These are phyloP conservation scores for Heliothis virescens DNA, from an alignment of 1,140 invertebrate species.

Conservation along the genomic window DNA sequence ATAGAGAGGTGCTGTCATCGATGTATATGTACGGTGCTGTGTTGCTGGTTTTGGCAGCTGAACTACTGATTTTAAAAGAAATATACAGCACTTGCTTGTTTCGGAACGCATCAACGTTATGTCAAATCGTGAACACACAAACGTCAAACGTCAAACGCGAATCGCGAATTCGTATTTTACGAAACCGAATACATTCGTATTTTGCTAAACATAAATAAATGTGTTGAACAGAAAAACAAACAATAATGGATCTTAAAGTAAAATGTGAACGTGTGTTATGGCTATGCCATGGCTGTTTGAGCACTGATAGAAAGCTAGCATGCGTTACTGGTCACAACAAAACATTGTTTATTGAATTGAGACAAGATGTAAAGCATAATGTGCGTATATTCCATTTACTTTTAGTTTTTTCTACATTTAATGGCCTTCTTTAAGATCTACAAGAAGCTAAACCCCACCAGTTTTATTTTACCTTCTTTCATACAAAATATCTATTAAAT, in stretches of 20 bases:
- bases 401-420: background rate
- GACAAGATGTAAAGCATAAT: constrained; percentile 6
- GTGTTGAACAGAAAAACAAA: background rate
- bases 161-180: background rate
- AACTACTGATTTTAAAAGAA: too few species aligned
- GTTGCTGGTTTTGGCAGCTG: too few species aligned
- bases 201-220: background rate
- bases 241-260: constrained; percentile 23
- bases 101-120: too few species aligned
- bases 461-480: too few species aligned
- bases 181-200: background rate
- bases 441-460: too few species aligned
- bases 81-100: too few species aligned
- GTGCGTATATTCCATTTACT: constrained; percentile 5
- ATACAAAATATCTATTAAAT: too few species aligned
- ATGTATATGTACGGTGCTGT: too few species aligned
- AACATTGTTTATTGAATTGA: constrained; percentile 40
- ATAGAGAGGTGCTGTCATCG: too few species aligned
- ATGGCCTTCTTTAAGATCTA: background rate
- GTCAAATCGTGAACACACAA: background rate
- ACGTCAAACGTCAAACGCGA: constrained; percentile 9
- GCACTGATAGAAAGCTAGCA: constrained; percentile 34
- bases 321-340: constrained; percentile 27
- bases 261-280: background rate
- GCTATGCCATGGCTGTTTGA: constrained; percentile 52